Evolutionary conservation across 2,888 invertebrate genomes (phyloP).

Genomic region (Dorcus parallelipipedus): DNA sequence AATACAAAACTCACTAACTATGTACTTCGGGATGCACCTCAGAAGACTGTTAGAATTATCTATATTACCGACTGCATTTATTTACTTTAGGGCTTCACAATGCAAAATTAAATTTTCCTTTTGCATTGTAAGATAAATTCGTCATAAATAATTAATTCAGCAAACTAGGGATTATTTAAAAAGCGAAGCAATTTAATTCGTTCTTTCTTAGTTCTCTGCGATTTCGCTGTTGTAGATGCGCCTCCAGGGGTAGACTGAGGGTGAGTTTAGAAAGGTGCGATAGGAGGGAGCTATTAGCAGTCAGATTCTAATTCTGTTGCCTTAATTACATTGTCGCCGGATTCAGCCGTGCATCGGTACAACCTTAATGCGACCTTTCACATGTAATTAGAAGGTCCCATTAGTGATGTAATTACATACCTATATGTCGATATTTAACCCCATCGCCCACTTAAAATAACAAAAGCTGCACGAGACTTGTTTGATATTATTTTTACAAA

Average conservation of each 20-base stretch:
- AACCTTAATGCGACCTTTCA: slow-evolving; percentile 43
- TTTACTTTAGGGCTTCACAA: too few relatives aligned
- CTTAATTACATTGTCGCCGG: slow-evolving; percentile 47
- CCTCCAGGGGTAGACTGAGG: neutral
- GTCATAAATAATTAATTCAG: too few relatives aligned
- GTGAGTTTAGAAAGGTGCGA: slow-evolving; percentile 20
- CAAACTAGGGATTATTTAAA: too few relatives aligned
- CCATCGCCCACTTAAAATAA: neutral
- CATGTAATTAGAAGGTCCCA: slow-evolving; percentile 45
- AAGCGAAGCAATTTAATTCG: too few relatives aligned
- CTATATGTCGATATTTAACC: slow-evolving; percentile 39
- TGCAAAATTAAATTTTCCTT: too few relatives aligned
- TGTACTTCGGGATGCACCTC: neutral
- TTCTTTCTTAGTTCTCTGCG: neutral
- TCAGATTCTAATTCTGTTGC: slow-evolving; percentile 42
- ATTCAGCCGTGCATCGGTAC: slow-evolving; percentile 32
- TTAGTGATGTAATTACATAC: slow-evolving; percentile 43
- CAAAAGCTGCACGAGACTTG: too few relatives aligned
- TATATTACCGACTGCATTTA: too few relatives aligned
- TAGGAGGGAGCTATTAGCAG: slow-evolving; percentile 29
- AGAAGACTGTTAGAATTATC: too few relatives aligned
- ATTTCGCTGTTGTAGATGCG: too few relatives aligned
- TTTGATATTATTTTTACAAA: too few relatives aligned
- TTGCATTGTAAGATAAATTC: too few relatives aligned
- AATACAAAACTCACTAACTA: too few relatives aligned